These are phyloP conservation scores for Pedionomus torquatus DNA, from an alignment of 2,113 vertebrate species.

Conservation along the genomic window DNA sequence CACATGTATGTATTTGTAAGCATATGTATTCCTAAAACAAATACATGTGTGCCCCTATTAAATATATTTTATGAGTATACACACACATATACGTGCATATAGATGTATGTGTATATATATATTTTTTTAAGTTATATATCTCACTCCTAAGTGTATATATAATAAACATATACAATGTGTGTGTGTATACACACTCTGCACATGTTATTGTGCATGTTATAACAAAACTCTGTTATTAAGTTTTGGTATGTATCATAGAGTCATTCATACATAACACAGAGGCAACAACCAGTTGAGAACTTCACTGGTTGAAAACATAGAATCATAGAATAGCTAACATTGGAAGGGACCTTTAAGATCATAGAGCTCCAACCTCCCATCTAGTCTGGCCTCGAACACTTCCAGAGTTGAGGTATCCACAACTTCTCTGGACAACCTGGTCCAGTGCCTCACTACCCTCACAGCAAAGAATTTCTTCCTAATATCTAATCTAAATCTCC, in stretches of 20 bases:
- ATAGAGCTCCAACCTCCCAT: no score
- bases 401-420: no score
- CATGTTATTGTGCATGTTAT: no score
- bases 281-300: background rate
- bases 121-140: background rate
- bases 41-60: background rate
- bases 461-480: no score
- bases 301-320: background rate
- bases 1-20: background rate
- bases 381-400: no score
- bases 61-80: background rate
- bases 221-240: background rate
- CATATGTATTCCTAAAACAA: background rate
- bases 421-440: no score
- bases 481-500: no score
- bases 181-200: background rate
- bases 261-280: background rate
- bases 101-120: background rate
- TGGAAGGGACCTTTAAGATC: no score
- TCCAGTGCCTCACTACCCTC: no score
- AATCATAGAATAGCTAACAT: no score
- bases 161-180: background rate
- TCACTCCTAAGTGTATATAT: background rate
- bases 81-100: background rate
- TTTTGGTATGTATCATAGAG: background rate